Conservation (phyloP, 2,797 vertebrate genomes). For the Semotilus atromaculatus region DNA sequence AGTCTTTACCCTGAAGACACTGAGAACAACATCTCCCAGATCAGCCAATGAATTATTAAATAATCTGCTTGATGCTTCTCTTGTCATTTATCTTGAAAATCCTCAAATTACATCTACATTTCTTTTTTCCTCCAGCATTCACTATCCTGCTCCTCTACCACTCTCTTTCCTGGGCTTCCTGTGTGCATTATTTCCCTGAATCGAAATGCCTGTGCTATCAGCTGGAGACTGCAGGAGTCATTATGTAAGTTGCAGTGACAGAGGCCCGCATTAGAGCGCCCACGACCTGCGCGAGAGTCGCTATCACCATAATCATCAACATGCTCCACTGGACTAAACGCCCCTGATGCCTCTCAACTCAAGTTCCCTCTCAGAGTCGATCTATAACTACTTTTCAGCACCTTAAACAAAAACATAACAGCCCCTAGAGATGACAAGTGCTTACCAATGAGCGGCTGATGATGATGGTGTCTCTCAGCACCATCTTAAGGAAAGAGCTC, state of each 20-base stretch:
- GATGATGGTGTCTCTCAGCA: conserved; percentile 20
- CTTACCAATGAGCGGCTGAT: conserved; percentile 2
- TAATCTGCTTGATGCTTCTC: conserved; percentile 3
- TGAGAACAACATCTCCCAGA: not conserved
- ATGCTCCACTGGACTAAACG: conserved; percentile 40
- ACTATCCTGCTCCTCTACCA: not conserved
- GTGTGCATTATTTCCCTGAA: conserved; percentile 43
- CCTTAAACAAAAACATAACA: conserved; percentile 29
- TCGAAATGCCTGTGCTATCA: conserved; percentile 28
- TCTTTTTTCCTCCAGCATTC: not conserved
- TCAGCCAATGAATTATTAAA: not conserved
- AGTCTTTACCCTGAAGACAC: not conserved
- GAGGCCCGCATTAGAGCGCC: conserved; percentile 19
- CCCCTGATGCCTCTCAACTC: conserved; percentile 24
- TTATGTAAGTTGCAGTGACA: conserved; percentile 34
- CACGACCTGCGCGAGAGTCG: conserved; percentile 26
- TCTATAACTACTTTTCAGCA: conserved; percentile 29
- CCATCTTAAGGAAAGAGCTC: conserved; percentile 21
- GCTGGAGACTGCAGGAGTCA: conserved; percentile 17
- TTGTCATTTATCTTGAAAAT: not conserved
- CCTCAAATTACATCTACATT: conserved; percentile 13
- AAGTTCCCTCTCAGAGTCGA: conserved; percentile 8
- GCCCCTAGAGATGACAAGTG: conserved; percentile 23
- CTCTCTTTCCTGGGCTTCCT: conserved; percentile 27
- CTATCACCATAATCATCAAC: conserved; percentile 42